Evolutionary conservation across 2,888 invertebrate species (phyloP), one percentile per base, ranked within the genome.

Genomic region (Mayetiola destructor): DNA sequence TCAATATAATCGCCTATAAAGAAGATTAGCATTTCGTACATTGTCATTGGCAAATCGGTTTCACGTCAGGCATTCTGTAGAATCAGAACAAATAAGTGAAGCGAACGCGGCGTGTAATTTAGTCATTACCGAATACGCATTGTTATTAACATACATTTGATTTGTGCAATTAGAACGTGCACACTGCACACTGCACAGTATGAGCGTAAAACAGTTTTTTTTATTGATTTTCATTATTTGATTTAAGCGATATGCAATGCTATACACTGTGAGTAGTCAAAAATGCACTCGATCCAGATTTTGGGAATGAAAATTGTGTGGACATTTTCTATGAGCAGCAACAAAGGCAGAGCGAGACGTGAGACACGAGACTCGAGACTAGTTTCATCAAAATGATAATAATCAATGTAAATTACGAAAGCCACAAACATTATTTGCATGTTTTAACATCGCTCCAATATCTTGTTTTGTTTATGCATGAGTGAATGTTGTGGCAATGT

Each of bases 91-190:
- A n/a, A n/a, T n/a, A n/a, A n/a, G n/a, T n/a, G n/a, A n/a, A n/a
- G n/a, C n/a, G n/a, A n/a, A n/a, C n/a, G n/a, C n/a, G n/a, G n/a
- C n/a, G n/a, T n/a, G n/a, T n/a, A n/a, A n/a, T n/a, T n/a, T n/a
- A n/a, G n/a, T n/a, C n/a, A n/a, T n/a, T n/a, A n/a, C n/a, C n/a
- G n/a, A n/a, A n/a, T n/a, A n/a, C n/a, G n/a, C n/a, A n/a, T n/a
- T n/a, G n/a, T n/a, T n/a, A n/a, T n/a, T n/a, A n/a, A n/a, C n/a
- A 27, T 27, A 48, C 27, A 48, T 48, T 48, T 48, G 48, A 48
- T 48, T 27, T 48, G 48, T 48, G 48, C 48, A 48, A 48, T 48
- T 48, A 48, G 27, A 48, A 48, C 48, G 27, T 48, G 27, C 48
- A n/a, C n/a, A n/a, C n/a, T n/a, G n/a, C n/a, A n/a, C n/a, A n/a